Evolutionary conservation across 2,797 vertebrate genomes (phyloP).

Genomic region (Tamandua tetradactyla): DNA sequence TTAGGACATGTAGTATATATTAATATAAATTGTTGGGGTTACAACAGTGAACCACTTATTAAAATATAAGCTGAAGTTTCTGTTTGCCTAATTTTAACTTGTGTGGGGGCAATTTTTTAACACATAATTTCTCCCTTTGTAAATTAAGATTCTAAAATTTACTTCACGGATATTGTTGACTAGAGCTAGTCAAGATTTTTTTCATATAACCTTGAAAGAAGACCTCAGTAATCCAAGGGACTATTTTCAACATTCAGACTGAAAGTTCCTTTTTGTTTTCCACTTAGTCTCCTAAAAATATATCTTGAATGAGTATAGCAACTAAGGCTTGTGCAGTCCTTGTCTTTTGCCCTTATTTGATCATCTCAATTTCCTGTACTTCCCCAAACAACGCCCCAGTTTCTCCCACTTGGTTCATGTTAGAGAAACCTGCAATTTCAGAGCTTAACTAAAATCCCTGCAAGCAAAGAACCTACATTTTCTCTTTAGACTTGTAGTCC

Average conservation of each 20-base stretch:
- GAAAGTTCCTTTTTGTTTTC: neutral
- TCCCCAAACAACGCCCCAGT: neutral
- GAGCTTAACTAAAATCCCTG: conserved; percentile 25
- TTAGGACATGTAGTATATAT: conserved; percentile 38
- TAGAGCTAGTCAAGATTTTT: neutral
- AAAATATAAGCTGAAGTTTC: conserved; percentile 57
- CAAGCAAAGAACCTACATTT: conserved; percentile 8
- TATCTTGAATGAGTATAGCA: neutral
- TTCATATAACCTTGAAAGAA: neutral
- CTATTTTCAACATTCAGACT: neutral
- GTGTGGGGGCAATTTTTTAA: neutral
- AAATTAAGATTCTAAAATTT: conserved; percentile 29
- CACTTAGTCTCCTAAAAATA: conserved; percentile 2
- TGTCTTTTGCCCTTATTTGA: conserved; percentile 25
- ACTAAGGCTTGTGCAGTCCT: neutral
- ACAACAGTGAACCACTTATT: conserved; percentile 27
- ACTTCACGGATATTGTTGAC: neutral
- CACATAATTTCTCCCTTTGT: conserved; percentile 22
- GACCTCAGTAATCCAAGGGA: neutral
- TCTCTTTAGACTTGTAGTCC: neutral
- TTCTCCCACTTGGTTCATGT: conserved; percentile 13
- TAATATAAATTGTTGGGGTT: conserved; percentile 45
- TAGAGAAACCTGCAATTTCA: conserved; percentile 30
- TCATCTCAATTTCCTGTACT: neutral
- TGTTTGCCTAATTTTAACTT: conserved; percentile 45